Evolutionary conservation across 2,113 vertebrate species (phyloP), one percentile per base, ranked within the genome.

Genomic region (Hippocampus barbouri): DNA sequence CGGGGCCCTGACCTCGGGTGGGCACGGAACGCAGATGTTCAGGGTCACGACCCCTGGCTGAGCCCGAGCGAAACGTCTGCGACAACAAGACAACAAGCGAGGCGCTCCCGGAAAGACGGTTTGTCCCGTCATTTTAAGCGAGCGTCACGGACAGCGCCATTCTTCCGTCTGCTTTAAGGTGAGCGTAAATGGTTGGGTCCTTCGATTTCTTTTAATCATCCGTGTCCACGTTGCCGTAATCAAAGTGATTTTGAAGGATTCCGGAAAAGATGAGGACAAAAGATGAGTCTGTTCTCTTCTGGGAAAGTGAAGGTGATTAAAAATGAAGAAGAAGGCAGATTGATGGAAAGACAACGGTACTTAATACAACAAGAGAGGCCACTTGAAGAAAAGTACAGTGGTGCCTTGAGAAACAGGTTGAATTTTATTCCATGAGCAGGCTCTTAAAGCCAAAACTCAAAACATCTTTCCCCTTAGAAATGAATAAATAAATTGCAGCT

Each of bases 261-360:
- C 68, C 63, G 62, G 74, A 77, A 78, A 68, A 77, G 54, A 76
- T 27, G 72, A 73, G 66, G 56, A 71, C 68, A 71, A 85, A 76
- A 82, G 64, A 71, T n/a, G 68, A 8, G 15, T 66, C 18, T 47
- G 65, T 74, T 79, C 79, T 74, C 85, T 86, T 81, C 76, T 57
- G 87, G 74, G 75, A 75, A 38, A 86, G 82, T 72, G 82, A 86
- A 83, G 74, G 77, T 87, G 87, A 89, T 88, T 86, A 87, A 87
- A 86, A 72, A 74, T 73, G 56, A 59, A 71, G 1, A 69, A 67
- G 83, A 79, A 83, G 81, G 85, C 83, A 78, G 72, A 85, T 73
- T 69, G 81, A 85, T 78, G 79, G 82, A 71, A 84, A 84, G 80
- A 85, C 78, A 82, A 83, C 51, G 53, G 88, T 85, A 89, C 88